Conservation (phyloP, 2,113 vertebrate species). For the Brienomyrus longianalis region DNA sequence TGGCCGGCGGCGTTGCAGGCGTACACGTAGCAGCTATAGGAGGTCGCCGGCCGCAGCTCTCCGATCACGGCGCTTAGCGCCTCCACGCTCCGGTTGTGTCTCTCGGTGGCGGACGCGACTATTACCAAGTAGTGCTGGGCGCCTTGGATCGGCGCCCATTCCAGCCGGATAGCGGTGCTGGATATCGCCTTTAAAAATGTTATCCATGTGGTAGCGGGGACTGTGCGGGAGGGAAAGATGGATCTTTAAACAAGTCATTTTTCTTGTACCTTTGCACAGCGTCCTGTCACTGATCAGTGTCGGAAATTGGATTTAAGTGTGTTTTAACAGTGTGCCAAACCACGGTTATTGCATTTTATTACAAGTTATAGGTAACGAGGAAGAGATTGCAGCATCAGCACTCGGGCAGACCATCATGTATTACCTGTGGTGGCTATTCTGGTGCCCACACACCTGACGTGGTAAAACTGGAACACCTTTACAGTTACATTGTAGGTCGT, state of each 20-base stretch:
- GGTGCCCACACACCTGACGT: conserved; percentile 27
- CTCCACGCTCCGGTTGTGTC: conserved; percentile 39
- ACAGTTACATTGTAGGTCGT: conserved; percentile 46
- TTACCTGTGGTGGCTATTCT: conserved; percentile 47
- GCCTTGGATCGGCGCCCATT: conserved; percentile 53
- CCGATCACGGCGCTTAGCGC: conserved; percentile 31
- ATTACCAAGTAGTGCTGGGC: conserved; percentile 51
- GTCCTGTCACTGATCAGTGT: neutral
- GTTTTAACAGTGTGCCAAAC: neutral
- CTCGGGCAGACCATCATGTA: neutral
- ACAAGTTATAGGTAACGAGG: neutral
- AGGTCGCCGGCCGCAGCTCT: conserved; percentile 43
- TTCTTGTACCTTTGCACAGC: neutral
- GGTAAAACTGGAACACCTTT: conserved; percentile 36
- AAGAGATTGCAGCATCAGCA: neutral
- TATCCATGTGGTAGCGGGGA: conserved; percentile 53
- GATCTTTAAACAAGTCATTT: neutral
- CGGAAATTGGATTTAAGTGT: neutral
- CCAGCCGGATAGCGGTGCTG: conserved; percentile 53
- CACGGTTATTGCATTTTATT: neutral
- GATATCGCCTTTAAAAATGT: conserved; percentile 47
- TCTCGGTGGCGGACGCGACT: conserved; percentile 24
- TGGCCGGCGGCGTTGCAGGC: conserved; percentile 55
- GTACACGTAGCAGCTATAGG: conserved; percentile 53
- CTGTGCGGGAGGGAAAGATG: conserved; percentile 37